These are phyloP conservation scores for Scolopax mira DNA, from an alignment of 2,113 vertebrate genomes.

Conservation along the genomic window DNA sequence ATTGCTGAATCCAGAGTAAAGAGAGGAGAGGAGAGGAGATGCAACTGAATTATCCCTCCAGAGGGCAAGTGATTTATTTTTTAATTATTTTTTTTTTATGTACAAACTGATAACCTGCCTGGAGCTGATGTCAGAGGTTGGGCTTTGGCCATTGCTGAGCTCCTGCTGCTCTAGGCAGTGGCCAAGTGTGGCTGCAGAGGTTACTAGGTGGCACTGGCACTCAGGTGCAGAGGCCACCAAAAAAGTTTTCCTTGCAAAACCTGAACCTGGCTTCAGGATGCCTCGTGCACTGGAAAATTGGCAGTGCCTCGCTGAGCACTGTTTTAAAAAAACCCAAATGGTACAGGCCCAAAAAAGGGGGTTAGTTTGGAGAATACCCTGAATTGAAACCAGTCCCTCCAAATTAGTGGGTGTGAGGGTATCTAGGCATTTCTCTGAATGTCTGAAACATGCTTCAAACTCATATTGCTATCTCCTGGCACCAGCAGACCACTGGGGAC, in stretches of 20 bases:
- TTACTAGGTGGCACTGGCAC: slow-evolving; percentile 29
- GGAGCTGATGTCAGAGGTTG: background rate
- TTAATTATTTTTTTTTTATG: too few species aligned
- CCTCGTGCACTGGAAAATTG: background rate
- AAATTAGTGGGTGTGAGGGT: background rate
- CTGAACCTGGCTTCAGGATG: background rate
- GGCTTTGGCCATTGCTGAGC: background rate
- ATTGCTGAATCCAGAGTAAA: background rate
- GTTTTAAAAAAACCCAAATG: background rate
- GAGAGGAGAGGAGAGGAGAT: background rate
- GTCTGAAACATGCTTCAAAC: background rate
- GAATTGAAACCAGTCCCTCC: background rate
- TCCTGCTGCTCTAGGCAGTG: background rate
- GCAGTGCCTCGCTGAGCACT: background rate
- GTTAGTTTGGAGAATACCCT: background rate
- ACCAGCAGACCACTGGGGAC: background rate
- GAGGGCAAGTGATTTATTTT: background rate
- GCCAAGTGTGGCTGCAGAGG: background rate
- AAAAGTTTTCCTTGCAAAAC: background rate
- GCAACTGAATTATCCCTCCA: background rate
- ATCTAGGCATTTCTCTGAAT: background rate
- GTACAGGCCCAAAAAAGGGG: background rate
- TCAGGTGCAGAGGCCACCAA: background rate
- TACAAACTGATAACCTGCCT: background rate
- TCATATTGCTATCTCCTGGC: background rate